Conservation (phyloP, 2,888 invertebrate genomes). For the Tetanocera ferruginea region DNA sequence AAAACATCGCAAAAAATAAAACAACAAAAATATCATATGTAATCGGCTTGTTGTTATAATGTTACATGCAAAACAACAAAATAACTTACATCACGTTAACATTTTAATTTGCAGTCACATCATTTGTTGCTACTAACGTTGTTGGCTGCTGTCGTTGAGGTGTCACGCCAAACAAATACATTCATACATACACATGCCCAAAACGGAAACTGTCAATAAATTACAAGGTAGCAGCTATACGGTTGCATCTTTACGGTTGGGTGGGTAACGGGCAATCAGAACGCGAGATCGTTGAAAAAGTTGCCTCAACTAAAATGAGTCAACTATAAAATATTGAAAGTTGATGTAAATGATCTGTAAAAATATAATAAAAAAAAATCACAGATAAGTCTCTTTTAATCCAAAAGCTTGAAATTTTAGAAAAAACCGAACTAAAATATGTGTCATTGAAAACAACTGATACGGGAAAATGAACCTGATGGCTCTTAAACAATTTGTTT, state of each 20-base stretch:
- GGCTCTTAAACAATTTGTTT: too few species aligned
- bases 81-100: constrained; percentile 19
- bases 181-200: background rate
- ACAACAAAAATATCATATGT: background rate
- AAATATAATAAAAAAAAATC: too few species aligned
- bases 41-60: background rate
- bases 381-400: too few species aligned
- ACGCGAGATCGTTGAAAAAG: too few species aligned
- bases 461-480: too few species aligned
- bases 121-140: background rate
- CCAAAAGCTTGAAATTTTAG: too few species aligned
- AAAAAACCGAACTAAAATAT: too few species aligned
- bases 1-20: background rate
- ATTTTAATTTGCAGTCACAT: constrained; percentile 7
- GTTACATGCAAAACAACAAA: background rate
- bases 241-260: constrained; percentile 1
- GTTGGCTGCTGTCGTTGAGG: background rate
- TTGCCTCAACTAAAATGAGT: too few species aligned
- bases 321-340: too few species aligned
- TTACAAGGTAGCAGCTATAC: background rate
- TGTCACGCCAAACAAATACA: background rate
- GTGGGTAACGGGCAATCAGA: background rate
- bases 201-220: background rate
- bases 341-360: too few species aligned
- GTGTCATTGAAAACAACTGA: too few species aligned